Base-by-base conservation (phyloP, 2,797 vertebrate species). In the Sebastes vulpes region DNA sequence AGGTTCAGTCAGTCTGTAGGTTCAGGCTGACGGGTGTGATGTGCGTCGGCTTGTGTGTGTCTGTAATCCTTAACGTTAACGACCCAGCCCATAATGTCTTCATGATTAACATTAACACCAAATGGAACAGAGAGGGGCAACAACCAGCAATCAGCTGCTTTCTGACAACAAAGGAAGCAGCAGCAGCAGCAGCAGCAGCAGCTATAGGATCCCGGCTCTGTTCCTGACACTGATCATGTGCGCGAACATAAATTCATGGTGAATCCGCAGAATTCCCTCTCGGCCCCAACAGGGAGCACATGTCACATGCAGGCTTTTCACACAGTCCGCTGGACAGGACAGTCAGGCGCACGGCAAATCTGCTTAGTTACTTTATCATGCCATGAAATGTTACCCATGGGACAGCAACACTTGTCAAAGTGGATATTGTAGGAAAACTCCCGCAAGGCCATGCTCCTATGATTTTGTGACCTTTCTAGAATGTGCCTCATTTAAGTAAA, bases 251-350 rank as follows among this genome's bases (percentile, higher is more conserved):
- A 90, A 93, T 88, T 87, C 75, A 50, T 76, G 66, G 85, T 88
- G 88, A 92, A 83, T 88, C 76, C 77, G 6, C 64, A 84, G 77
- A 81, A 73, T 84, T 83, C 65, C 65, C 68, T 82, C 72, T 73
- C 11, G 69, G 86, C 75, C 88, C 88, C 93, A 85, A 77, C 85
- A 86, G 89, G 89, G 92, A 93, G 85, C 84, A 82, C 89, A 88
- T 85, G 93, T 93, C 94, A 91, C 91, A 89, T 89, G 38, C 73
- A 93, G 82, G 86, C 91, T 92, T 92, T 95, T 95, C 93, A 93
- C 91, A 89, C 90, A 84, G 73, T 79, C 83, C 81, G 83, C 86
- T 63, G 86, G 90, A 93, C 88, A 89, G 89, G 88, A 92, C 85
- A 82, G 88, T 89, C 79, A 88, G 92, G 84, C 89, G 79, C 86